Evolutionary conservation across 1,140 invertebrate genomes (phyloP).

Genomic region (Galleria mellonella): DNA sequence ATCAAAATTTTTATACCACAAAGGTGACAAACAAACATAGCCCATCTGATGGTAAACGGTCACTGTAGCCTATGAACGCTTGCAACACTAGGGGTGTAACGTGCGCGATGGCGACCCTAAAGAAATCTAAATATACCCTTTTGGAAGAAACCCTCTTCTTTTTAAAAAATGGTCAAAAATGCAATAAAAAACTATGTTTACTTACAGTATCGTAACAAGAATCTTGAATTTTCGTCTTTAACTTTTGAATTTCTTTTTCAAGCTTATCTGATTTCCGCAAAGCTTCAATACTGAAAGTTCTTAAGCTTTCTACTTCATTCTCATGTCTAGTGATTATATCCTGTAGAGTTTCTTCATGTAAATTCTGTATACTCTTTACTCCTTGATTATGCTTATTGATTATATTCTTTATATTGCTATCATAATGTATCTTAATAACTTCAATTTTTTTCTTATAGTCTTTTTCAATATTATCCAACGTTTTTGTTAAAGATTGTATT

Average conservation of each 20-base stretch:
- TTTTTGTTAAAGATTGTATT: constrained; percentile 36
- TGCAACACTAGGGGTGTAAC: too few species aligned
- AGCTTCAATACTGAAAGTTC: constrained; percentile 59
- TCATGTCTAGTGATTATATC: constrained; percentile 57
- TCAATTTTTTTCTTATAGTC: constrained; percentile 56
- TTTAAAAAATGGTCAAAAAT: too few species aligned
- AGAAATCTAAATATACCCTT: too few species aligned
- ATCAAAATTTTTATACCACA: too few species aligned
- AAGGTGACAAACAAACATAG: too few species aligned
- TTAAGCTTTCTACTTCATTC: constrained; percentile 61
- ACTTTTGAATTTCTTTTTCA: constrained; percentile 42
- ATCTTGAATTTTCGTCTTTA: constrained; percentile 29
- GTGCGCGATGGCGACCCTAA: too few species aligned
- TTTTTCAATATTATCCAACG: constrained; percentile 49
- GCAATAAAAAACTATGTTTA: too few species aligned
- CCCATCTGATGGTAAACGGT: too few species aligned
- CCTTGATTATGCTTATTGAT: constrained; percentile 62
- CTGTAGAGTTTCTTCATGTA: constrained; percentile 55
- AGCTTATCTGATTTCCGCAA: constrained; percentile 52
- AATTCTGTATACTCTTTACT: constrained; percentile 52
- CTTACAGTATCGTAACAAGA: constrained; percentile 7
- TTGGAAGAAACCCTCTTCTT: too few species aligned
- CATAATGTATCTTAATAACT: constrained; percentile 57
- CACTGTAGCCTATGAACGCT: too few species aligned
- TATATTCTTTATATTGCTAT: constrained; percentile 53